Conservation (phyloP, 2,113 vertebrate species). For the Podarcis cretensis region DNA sequence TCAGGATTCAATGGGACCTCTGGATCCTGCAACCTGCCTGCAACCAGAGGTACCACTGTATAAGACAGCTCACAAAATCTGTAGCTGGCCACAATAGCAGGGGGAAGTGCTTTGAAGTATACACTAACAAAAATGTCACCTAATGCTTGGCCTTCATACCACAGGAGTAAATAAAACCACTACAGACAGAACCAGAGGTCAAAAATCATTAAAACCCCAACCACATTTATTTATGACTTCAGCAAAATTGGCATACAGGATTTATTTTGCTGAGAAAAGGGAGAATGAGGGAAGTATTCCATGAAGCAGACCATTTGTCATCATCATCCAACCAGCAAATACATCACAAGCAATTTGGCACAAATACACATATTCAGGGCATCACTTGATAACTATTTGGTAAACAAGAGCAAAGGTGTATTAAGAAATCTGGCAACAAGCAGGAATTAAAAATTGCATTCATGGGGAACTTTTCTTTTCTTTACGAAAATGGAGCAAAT, state of each 20-base stretch:
- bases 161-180: neutral
- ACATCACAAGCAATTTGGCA: conserved; percentile 13
- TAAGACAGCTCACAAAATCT: neutral
- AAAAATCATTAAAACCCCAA: neutral
- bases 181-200: neutral
- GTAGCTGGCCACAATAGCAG: too few species aligned
- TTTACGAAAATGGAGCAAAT: neutral
- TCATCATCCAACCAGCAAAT: neutral
- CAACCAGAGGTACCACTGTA: too few species aligned
- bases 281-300: neutral
- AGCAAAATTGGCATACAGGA: neutral
- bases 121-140: neutral
- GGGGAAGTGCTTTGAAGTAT: neutral
- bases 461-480: neutral
- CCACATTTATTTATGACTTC: neutral
- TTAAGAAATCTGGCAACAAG: neutral
- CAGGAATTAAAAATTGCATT: neutral
- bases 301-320: neutral
- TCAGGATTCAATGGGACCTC: too few species aligned
- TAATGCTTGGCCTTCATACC: neutral
- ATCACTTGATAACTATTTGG: neutral
- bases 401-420: neutral
- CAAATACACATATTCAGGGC: neutral
- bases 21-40: too few species aligned
- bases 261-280: neutral